phyloP scores from a whole-genome alignment of 2,888 invertebrate species.

The Geotrupes spiniger region DNA sequence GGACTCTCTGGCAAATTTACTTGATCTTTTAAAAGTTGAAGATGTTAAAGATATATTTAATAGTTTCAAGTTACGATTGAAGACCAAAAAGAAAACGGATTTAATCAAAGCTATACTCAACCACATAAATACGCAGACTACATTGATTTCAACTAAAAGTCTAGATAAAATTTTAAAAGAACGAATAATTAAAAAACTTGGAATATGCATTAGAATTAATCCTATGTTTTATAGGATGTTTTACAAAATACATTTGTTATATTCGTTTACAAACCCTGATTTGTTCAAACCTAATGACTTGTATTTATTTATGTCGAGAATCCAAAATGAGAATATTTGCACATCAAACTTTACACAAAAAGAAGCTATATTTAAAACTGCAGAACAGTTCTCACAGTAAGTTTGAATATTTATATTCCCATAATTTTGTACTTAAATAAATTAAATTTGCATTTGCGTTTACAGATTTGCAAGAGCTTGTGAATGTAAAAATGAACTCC shows the following conservation, averaged over 20 bases:
- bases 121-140: slow-evolving; percentile 30
- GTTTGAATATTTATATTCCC: too few species aligned
- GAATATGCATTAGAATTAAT: slow-evolving; percentile 35
- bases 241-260: slow-evolving; percentile 35
- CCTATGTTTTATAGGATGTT: slow-evolving; percentile 30
- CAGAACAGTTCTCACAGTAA: slow-evolving; percentile 36
- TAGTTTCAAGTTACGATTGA: slow-evolving; percentile 24
- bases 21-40: slow-evolving; percentile 21
- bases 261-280: slow-evolving; percentile 35
- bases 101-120: slow-evolving; percentile 13
- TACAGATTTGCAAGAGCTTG: slow-evolving; percentile 23
- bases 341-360: slow-evolving; percentile 34
- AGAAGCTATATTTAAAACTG: slow-evolving; percentile 35
- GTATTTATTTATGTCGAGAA: slow-evolving; percentile 28
- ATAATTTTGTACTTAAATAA: not conserved
- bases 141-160: slow-evolving; percentile 33
- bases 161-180: slow-evolving; percentile 34
- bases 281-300: slow-evolving; percentile 33
- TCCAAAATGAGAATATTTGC: slow-evolving; percentile 26
- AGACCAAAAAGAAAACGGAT: slow-evolving; percentile 5
- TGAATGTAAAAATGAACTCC: slow-evolving; percentile 19
- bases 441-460: slow-evolving; percentile 7
- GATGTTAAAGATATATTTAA: slow-evolving; percentile 28
- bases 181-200: slow-evolving; percentile 33
- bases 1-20: slow-evolving; percentile 24